Evolutionary conservation across 2,888 invertebrate genomes (phyloP), one percentile per base, ranked within the genome.

Genomic region (Dicyrtoma fusca): DNA sequence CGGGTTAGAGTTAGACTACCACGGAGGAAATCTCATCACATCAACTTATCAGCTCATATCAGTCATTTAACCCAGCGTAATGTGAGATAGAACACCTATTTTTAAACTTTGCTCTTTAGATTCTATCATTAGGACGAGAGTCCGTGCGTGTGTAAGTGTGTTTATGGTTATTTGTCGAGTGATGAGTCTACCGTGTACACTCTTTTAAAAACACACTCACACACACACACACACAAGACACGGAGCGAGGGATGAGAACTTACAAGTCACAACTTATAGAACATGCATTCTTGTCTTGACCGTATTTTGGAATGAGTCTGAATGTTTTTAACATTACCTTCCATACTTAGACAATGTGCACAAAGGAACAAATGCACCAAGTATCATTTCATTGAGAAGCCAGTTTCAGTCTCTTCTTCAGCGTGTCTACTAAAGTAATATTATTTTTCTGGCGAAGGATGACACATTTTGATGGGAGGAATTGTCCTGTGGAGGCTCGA

Each of bases 161-260:
- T 68, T 68, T 68, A 68, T 59, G 68, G 59, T 68, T 68, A 25
- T 57, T 68, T 68, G 68, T 45, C 55, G 59, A 68, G 68, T 68
- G 68, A 68, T 68, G 68, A 68, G 66, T 26, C 66, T 68, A 68
- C 55, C 66, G 55, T 57, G 17, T 57, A 55, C 45, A 65, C 65
- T 53, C 34, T 65, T 65, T 51, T 51, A n/a, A 65, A 65, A 65
- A 65, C 65, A 51, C n/a, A 55, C 57, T 44, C 34, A 59, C 44
- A 61, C 26, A 61, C 17, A 61, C 42, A 42, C 44, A 57, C 23
- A 57, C 57, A 57, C 23, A 25, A 19, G 21, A 53, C 19, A 21
- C 17, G 10, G 53, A 53, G 17, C 1, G 53, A 53, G 21, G 19
- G 17, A 53, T 5, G 21, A 14, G 53, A 53, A 45, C 14, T 57